These are phyloP conservation scores for Mus spretus DNA, from an alignment of 2,797 vertebrate genomes.

Conservation along the genomic window DNA sequence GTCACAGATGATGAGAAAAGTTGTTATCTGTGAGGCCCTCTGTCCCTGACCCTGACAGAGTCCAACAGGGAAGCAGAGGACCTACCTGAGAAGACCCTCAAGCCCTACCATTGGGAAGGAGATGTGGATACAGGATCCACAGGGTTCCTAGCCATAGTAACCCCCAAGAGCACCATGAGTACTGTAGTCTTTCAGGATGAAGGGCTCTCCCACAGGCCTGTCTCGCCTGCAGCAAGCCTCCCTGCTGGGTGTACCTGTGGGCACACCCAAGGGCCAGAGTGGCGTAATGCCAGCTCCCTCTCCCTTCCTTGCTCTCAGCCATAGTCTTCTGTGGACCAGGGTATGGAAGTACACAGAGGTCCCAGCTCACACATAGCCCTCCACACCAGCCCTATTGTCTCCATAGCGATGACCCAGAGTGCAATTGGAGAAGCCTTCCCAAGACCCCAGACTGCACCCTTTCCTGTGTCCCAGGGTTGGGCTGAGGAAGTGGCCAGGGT, in stretches of 20 bases:
- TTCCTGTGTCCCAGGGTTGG: background rate
- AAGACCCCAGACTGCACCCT: background rate
- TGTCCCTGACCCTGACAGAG: background rate
- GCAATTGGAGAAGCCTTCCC: background rate
- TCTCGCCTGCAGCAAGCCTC: rapidly evolving
- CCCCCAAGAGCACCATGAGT: background rate
- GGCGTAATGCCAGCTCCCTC: rapidly evolving
- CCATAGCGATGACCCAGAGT: background rate
- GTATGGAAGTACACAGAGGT: background rate
- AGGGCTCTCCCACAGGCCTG: background rate
- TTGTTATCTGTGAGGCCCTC: background rate
- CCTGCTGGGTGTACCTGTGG: background rate
- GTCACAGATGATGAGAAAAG: background rate
- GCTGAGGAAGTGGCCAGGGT: background rate
- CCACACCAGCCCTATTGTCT: too few relatives aligned
- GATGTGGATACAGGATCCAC: background rate
- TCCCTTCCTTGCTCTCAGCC: too few relatives aligned
- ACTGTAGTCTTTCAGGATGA: background rate
- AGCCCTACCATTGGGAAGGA: rapidly evolving
- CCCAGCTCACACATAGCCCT: background rate
- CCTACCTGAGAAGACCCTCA: rapidly evolving
- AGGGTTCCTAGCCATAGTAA: rapidly evolving
- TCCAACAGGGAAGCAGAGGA: too few relatives aligned
- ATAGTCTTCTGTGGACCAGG: background rate
- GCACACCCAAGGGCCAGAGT: rapidly evolving